Base-by-base conservation (phyloP, 2,113 vertebrate species). In the Aptenodytes patagonicus region DNA sequence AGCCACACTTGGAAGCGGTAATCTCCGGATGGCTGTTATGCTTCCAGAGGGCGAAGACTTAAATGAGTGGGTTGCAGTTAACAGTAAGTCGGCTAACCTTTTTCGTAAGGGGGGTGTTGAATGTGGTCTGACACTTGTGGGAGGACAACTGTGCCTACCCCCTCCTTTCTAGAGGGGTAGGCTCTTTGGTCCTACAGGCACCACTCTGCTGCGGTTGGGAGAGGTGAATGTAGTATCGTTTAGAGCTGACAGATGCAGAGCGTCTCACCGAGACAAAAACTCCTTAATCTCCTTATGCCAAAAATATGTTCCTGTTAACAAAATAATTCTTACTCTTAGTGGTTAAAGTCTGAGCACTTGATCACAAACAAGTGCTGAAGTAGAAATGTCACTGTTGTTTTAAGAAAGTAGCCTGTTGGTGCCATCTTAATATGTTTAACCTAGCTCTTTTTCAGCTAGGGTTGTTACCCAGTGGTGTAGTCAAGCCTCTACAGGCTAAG, bases 11-110 rank as follows among this genome's bases (percentile, higher is more conserved):
- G 99, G 99, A 15, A 99, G 99, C 12, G 99, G 99, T 49, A 99
- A 99, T 38, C 98, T 99, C 7, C 98, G 99, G 8, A 98, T 99
- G 98, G 98, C 99, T 1, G 99, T 99, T 60, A 99, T 99, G 98
- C 98, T 99, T 32, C 99, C 99, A 1, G 99, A 99, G 12, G 99
- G 99, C 19, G 99, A 99, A 73, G 99, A 99, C 79, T 90, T 99
- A 2, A 99, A 99, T 34, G 99, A 99, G 75, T 99, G 99, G 99
- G 98, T 99, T 51, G 99, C 98, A 52, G 98, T 99, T 31, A 99
- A 99, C 96, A 99, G 98, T 99, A 98, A 99, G 99, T 98, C 10
- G 10, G 1, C 36, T 70, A 17, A 19, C n/a, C 2, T 80, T 60
- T 34, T n/a, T 10, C 1, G 0, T 21, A 34, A 3, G 9, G 8